phyloP scores from a whole-genome alignment of 2,797 vertebrate species.

The Catharus ustulatus region DNA sequence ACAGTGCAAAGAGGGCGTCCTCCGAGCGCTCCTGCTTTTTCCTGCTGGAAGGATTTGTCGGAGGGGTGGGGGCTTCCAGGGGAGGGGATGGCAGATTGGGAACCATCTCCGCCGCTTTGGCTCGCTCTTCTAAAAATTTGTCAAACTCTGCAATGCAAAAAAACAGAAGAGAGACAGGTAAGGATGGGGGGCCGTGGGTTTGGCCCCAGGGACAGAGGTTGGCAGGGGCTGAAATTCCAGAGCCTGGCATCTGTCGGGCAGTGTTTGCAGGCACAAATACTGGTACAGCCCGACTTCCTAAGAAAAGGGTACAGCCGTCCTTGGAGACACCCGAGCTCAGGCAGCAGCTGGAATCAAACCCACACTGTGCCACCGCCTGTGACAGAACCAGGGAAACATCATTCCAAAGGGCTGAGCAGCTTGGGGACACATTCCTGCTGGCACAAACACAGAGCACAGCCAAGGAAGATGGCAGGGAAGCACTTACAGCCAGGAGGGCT shows the following conservation, averaged over 20 bases:
- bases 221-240: not conserved
- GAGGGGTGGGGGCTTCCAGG: conserved; percentile 78
- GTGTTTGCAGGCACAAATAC: not conserved
- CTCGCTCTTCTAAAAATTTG: conserved; percentile 97
- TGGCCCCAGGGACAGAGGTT: not conserved
- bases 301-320: not conserved
- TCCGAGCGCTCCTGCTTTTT: conserved; percentile 89
- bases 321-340: conserved; percentile 10
- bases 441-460: not conserved
- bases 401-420: conserved; percentile 49
- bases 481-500: not conserved
- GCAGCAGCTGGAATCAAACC: conserved; percentile 33
- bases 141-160: conserved; percentile 88
- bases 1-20: conserved; percentile 90
- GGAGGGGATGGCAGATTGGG: conserved; percentile 89
- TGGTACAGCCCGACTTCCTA: not conserved
- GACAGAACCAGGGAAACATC: conserved; percentile 27
- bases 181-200: not conserved
- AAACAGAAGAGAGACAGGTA: not conserved
- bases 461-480: not conserved
- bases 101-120: conserved; percentile 92
- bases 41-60: conserved; percentile 75
- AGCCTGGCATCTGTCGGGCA: not conserved
- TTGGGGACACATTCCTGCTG: not conserved
- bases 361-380: not conserved